Evolutionary conservation across 2,113 vertebrate species (phyloP).

Genomic region (Mesocricetus auratus): DNA sequence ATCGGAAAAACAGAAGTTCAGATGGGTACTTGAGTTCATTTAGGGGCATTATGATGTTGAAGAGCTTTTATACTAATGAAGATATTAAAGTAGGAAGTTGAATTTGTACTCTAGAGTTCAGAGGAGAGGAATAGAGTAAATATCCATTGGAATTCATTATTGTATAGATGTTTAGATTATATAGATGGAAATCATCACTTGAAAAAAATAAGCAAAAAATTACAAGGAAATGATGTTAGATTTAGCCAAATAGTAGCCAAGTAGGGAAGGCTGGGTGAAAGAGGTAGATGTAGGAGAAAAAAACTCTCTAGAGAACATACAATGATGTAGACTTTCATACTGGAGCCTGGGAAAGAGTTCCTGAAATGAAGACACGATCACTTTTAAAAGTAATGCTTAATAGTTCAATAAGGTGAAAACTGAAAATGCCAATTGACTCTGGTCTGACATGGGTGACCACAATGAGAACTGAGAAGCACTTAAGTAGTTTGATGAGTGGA

Average conservation of each 20-base stretch:
- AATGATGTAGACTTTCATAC: not conserved
- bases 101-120: not conserved
- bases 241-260: not conserved
- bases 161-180: not conserved
- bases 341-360: not conserved
- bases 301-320: not conserved
- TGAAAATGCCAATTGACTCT: not conserved
- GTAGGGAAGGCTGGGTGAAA: not conserved
- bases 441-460: not conserved
- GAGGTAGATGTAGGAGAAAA: not conserved
- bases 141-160: not conserved
- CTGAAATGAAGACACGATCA: not conserved
- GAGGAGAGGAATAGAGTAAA: not conserved
- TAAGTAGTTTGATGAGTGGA: not conserved
- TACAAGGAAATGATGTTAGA: not conserved
- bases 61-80: not conserved
- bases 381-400: not conserved
- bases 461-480: not conserved
- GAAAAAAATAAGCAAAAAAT: not conserved
- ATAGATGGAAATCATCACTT: not conserved
- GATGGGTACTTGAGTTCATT: slow-evolving; percentile 7
- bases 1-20: not conserved
- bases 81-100: not conserved
- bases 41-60: not conserved
- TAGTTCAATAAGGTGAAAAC: not conserved